Percentiles rank a stretch among this genome's conserved stretches.
Conservation (phyloP, 2,113 vertebrate species). For the Myrmecophaga tridactyla region DNA sequence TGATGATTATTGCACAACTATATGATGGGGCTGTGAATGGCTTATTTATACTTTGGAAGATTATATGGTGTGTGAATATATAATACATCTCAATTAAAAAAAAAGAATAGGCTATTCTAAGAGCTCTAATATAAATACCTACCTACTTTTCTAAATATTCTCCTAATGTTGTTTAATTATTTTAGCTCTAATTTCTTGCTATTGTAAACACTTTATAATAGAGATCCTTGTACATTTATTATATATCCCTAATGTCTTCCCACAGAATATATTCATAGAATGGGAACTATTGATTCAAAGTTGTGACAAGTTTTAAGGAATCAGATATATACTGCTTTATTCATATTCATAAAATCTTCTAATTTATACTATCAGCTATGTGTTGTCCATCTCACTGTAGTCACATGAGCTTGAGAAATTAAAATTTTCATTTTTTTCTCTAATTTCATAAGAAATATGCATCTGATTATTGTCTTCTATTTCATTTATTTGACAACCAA, state of each 20-base stretch:
- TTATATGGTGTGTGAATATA: too few relatives aligned
- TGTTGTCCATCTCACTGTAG: not conserved
- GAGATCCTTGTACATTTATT: not conserved
- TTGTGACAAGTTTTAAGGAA: not conserved
- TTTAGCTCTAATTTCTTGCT: not conserved
- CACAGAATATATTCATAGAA: not conserved
- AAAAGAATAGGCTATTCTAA: too few relatives aligned
- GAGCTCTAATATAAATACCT: not conserved
- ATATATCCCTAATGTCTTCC: not conserved
- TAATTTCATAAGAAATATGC: not conserved
- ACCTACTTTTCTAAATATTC: not conserved
- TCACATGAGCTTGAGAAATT: not conserved
- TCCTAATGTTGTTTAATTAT: not conserved
- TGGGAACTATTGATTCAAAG: not conserved
- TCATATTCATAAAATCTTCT: not conserved
- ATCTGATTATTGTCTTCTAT: not conserved
- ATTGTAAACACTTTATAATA: not conserved
- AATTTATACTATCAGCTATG: not conserved
- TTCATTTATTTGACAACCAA: constrained; percentile 6
- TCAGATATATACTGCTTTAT: not conserved
- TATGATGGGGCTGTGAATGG: too few relatives aligned
- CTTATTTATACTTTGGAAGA: too few relatives aligned
- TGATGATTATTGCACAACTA: too few relatives aligned
- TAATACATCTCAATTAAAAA: too few relatives aligned
- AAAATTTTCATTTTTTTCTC: not conserved